These are phyloP conservation scores for Mellilla xanthometata DNA, from an alignment of 2,888 invertebrate species.

Conservation along the genomic window DNA sequence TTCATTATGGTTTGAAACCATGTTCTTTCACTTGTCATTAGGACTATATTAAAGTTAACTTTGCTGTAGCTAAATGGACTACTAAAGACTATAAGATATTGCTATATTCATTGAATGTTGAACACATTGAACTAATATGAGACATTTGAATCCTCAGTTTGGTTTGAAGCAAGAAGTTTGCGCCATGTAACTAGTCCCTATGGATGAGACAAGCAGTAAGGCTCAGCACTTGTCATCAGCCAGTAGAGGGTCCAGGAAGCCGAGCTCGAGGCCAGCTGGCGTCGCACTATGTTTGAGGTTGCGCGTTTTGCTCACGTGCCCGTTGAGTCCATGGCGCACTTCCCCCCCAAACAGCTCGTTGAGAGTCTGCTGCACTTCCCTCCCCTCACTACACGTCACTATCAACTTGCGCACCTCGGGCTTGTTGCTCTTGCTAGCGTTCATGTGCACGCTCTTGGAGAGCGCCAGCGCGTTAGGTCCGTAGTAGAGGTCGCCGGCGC, in stretches of 20 bases:
- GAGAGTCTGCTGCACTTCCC: conserved; percentile 53
- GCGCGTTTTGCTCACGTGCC: conserved; percentile 47
- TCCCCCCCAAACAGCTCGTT: conserved; percentile 59
- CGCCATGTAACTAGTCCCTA: no score
- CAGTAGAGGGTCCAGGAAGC: conserved; percentile 73
- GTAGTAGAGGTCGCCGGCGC: conserved; percentile 62
- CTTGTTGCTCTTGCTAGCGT: conserved; percentile 67
- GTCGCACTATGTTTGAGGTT: conserved; percentile 53
- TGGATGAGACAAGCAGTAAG: conserved; percentile 15
- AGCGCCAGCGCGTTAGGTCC: conserved; percentile 61
- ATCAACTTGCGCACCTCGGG: conserved; percentile 77
- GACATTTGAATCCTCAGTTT: no score
- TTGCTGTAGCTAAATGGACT: no score
- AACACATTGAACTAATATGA: no score
- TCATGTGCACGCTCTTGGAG: conserved; percentile 71
- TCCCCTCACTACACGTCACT: conserved; percentile 68
- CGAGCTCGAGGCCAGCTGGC: conserved; percentile 61
- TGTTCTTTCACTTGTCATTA: no score
- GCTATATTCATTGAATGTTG: no score
- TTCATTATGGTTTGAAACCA: no score
- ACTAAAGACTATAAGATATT: no score
- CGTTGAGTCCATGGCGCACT: conserved; percentile 56
- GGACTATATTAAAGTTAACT: no score
- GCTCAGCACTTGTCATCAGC: conserved; percentile 79
- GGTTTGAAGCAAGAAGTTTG: no score